Evolutionary conservation across 1,140 invertebrate species (phyloP).

Genomic region (Drosophila persimilis): DNA sequence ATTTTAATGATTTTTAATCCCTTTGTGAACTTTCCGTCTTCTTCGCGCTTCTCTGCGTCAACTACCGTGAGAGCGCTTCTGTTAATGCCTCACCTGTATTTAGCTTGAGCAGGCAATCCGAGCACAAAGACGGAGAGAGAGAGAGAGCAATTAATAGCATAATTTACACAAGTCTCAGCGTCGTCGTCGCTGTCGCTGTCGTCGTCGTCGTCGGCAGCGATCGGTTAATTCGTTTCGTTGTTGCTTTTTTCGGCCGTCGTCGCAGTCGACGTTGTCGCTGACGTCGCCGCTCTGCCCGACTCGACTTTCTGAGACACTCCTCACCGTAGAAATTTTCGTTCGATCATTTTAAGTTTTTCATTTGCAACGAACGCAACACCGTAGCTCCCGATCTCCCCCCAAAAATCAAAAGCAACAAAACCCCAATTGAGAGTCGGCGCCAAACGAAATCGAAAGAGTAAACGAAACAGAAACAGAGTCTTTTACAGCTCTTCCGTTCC

Average conservation of each 20-base stretch:
- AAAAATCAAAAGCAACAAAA: slow-evolving; percentile 6
- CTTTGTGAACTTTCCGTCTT: no score
- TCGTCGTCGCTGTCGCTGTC: slow-evolving; percentile 19
- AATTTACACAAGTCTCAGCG: slow-evolving; percentile 61
- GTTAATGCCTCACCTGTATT: no score
- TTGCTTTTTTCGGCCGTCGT: slow-evolving; percentile 27
- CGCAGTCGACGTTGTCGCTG: no score
- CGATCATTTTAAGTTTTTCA: slow-evolving; percentile 79
- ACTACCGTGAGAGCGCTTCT: no score
- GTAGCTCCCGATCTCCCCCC: slow-evolving; percentile 41
- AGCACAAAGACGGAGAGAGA: neutral
- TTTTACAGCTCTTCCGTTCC: neutral
- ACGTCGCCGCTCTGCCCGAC: neutral
- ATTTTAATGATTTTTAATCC: no score
- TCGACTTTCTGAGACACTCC: slow-evolving; percentile 58
- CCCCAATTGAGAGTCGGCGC: slow-evolving; percentile 31
- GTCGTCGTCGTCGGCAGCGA: slow-evolving; percentile 34
- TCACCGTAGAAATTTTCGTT: slow-evolving; percentile 69
- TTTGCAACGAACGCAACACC: slow-evolving; percentile 78
- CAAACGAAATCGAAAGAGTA: slow-evolving; percentile 62
- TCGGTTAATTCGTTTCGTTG: slow-evolving; percentile 25
- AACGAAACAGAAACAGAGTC: slow-evolving; percentile 16
- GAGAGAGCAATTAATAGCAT: slow-evolving; percentile 59
- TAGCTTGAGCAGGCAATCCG: no score
- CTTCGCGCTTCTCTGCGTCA: no score